Evolutionary conservation across 2,113 vertebrate species (phyloP), one percentile per base, ranked within the genome.

Genomic region (Peromyscus polionotus): DNA sequence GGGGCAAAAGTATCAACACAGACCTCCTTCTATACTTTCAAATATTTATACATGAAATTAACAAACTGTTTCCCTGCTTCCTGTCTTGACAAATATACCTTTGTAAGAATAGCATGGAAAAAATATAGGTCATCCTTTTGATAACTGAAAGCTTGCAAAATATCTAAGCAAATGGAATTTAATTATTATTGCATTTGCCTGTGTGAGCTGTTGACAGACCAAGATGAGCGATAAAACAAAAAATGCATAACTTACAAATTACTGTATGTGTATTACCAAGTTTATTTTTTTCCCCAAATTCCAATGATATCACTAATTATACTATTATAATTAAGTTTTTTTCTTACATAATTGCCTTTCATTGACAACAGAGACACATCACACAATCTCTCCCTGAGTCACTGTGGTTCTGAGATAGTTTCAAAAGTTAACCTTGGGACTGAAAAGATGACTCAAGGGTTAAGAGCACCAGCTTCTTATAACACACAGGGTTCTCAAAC

Each of bases 51-150:
- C 90, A 91, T 90, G 80, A 75, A 76, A 75, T 48, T 88, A 95
- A 91, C 3, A 3, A 92, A 88, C 80, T 92, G 85, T 81, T 94
- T 59, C 75, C 86, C 11, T 65, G 84, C 45, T 57, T 73, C 73
- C 76, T 13, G 73, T 61, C 48, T 93, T 96, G 88, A 97, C 91
- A 95, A 91, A 88, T 73, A 88, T 7, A 86, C 91, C 94, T 96
- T 96, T 89, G 65, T 63, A n/a, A 51, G 19, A 91, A 77, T 59
- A 63, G 76, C 39, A 67, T 1, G 5, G 84, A 26, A 54, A 54
- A 54, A 91, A 28, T 10, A 42, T 0, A 59, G 68, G 90, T 51
- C 85, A 13, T 26, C 72, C 77, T 95, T 95, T 81, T 67, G 94
- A 81, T 90, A 83, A 77, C 36, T 4, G 70, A 73, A 88, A 77